phyloP scores from a whole-genome alignment of 2,888 invertebrate genomes.

The Eledona agricola region DNA sequence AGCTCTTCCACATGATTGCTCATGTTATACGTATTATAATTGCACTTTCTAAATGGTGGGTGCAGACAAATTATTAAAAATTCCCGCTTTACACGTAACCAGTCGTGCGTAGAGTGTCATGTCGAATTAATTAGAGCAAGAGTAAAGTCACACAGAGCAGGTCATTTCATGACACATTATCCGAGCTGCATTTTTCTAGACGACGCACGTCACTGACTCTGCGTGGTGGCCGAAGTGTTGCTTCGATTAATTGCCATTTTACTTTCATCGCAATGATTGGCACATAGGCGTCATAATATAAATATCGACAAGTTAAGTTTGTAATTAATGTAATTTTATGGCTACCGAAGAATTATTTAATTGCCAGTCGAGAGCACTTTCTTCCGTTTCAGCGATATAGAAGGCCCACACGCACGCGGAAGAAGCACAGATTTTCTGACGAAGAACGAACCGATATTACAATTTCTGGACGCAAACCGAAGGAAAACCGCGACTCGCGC shows the following conservation, averaged over 20 bases:
- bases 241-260: constrained; percentile 7
- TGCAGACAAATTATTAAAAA: constrained; percentile 27
- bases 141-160: constrained; percentile 5
- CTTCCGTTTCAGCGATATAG: constrained; percentile 8
- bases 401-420: constrained; percentile 1
- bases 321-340: constrained; percentile 15
- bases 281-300: neutral
- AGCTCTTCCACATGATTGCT: constrained; percentile 5
- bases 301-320: constrained; percentile 9
- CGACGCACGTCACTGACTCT: too few relatives aligned
- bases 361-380: constrained; percentile 10
- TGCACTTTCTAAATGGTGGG: constrained; percentile 21
- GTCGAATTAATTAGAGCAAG: constrained; percentile 19
- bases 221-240: too few relatives aligned
- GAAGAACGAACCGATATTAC: too few relatives aligned
- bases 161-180: constrained; percentile 3
- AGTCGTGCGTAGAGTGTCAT: constrained; percentile 26
- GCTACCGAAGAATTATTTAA: constrained; percentile 4
- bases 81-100: constrained; percentile 9
- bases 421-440: too few relatives aligned
- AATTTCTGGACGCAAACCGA: too few relatives aligned
- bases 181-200: neutral
- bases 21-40: too few relatives aligned
- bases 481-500: too few relatives aligned
- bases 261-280: constrained; percentile 6